These are phyloP conservation scores for Bombus affinis DNA, from an alignment of 1,140 invertebrate genomes.

Conservation along the genomic window DNA sequence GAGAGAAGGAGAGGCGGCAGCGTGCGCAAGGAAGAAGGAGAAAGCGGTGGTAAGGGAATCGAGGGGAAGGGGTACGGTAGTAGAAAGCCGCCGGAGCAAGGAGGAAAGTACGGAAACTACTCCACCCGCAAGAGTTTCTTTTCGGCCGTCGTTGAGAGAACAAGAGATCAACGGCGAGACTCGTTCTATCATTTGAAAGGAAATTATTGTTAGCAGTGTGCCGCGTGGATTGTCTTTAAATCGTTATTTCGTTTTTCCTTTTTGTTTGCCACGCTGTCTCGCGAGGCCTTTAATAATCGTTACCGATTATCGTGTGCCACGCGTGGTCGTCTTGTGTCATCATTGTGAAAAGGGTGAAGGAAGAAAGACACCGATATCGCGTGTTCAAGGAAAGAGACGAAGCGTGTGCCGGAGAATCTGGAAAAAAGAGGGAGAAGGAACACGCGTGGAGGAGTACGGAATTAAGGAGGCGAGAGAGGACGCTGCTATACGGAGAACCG, in stretches of 20 bases:
- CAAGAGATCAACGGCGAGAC: not conserved
- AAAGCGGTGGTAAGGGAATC: conserved; percentile 7
- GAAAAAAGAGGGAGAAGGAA: conserved; percentile 35
- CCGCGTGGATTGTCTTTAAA: not conserved
- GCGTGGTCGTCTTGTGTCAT: conserved; percentile 5
- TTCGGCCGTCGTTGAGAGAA: conserved; percentile 46
- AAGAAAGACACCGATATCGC: not conserved
- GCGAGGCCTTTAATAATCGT: not conserved
- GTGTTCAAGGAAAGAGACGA: not conserved
- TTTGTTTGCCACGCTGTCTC: not conserved
- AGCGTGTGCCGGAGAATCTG: conserved; percentile 8
- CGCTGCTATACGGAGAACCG: conserved; percentile 61
- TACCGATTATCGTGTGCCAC: not conserved
- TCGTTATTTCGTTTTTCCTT: not conserved
- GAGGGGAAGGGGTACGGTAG: conserved; percentile 34
- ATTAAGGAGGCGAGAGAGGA: conserved; percentile 55
- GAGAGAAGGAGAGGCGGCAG: conserved; percentile 6
- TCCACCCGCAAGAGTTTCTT: conserved; percentile 63
- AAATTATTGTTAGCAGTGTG: not conserved
- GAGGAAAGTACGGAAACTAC: conserved; percentile 56
- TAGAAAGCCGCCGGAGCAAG: conserved; percentile 43
- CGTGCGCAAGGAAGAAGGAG: conserved; percentile 30
- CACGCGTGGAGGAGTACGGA: conserved; percentile 48
- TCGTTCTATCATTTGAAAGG: not conserved
- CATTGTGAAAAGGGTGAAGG: not conserved